A percentile compares a stretch with the other conserved stretches of the same genome.
Conservation (phyloP, 2,113 vertebrate genomes). For the Oryzias melastigma region DNA sequence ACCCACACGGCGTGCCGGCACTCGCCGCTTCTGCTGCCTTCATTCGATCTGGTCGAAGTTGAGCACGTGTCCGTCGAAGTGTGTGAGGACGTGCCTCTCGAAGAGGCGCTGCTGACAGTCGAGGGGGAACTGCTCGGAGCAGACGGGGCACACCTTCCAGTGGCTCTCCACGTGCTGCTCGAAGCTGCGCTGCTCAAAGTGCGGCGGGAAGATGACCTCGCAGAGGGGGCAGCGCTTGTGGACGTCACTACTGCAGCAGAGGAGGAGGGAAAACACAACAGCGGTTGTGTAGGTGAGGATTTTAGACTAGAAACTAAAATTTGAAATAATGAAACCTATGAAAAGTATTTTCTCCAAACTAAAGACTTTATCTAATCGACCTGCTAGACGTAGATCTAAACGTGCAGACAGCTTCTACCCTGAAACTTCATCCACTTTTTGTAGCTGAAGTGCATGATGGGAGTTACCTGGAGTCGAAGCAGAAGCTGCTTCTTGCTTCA, state of each 20-base stretch:
- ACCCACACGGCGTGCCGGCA: slow-evolving; percentile 3
- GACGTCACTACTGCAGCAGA: slow-evolving; percentile 77
- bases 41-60: slow-evolving; percentile 84
- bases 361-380: too few relatives aligned
- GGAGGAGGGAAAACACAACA: not conserved
- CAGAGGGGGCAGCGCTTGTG: slow-evolving; percentile 96
- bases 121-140: slow-evolving; percentile 94
- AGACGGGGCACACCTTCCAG: slow-evolving; percentile 98
- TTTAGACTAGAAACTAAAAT: not conserved
- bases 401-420: not conserved
- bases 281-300: not conserved
- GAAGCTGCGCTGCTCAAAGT: slow-evolving; percentile 95
- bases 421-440: too few relatives aligned
- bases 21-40: not conserved
- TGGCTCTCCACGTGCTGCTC: slow-evolving; percentile 97
- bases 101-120: slow-evolving; percentile 92
- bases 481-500: slow-evolving; percentile 73
- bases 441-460: too few relatives aligned
- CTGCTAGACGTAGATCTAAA: too few relatives aligned
- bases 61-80: slow-evolving; percentile 93
- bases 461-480: slow-evolving; percentile 76
- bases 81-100: slow-evolving; percentile 93
- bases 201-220: slow-evolving; percentile 93
- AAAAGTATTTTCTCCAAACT: too few relatives aligned
- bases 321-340: too few relatives aligned